Evolutionary conservation across 2,797 vertebrate species (phyloP), one percentile per base, ranked within the genome.

Genomic region (Cheracebus regulus): DNA sequence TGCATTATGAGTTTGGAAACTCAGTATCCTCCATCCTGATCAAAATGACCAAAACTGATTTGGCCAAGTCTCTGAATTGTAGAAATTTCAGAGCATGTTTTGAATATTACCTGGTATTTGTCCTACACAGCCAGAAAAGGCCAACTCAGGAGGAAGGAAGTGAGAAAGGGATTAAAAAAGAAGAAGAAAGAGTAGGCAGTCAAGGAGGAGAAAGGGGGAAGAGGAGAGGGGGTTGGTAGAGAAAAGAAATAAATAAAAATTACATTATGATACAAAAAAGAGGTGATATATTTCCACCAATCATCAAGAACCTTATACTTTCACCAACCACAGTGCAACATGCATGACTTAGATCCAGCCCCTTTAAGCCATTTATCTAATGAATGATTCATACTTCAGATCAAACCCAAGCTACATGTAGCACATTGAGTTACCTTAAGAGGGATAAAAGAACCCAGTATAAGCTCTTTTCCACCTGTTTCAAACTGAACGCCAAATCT

Each of bases 11-110:
- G 90, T 96, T 86, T 84, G 36, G 52, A 96, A 91, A 83, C 0
- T 50, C 75, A 96, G n/a, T 44, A 8, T 83, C 57, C 10, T 79
- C 39, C 28, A 4, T 58, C 61, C 46, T 44, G 81, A 93, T 88
- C 22, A 92, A 92, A 89, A 75, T 28, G 75, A 87, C 64, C 61
- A 55, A 20, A 52, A 86, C 9, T 17, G 89, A 86, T 91, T 93
- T 64, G 24, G 52, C 14, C 30, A 46, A 57, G 10, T 88, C 52
- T 92, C n/a, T 78, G 72, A 36, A 52, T 33, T 67, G 1, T 24
- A 75, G 30, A 67, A 11, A 86, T 22, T 80, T 76, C 89, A 95
- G 83, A 93, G 75, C 55, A 20, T 5, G 7, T 33, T 64, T 22
- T 58, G 20, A 39, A 26, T 80, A 55, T 64, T 61, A n/a, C 84